A percentile compares a stretch with the other conserved stretches of the same genome.
phyloP scores from a whole-genome alignment of 2,888 invertebrate genomes.

The Stenodera caucasica region DNA sequence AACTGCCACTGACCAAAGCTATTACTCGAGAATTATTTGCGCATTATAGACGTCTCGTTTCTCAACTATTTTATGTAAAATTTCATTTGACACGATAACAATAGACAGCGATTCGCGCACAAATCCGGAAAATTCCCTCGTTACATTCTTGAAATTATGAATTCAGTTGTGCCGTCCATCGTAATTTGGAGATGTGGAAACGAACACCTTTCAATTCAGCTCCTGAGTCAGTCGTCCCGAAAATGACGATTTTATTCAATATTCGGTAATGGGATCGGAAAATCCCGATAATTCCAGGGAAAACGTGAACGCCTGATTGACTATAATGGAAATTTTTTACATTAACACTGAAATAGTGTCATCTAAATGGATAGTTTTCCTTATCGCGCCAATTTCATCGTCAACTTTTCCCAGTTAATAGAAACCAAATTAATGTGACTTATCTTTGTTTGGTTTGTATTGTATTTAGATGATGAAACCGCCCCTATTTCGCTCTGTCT shows the following conservation, averaged over 20 bases:
- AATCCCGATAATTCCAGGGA: no score
- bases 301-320: no score
- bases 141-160: no score
- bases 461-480: slow-evolving; percentile 40
- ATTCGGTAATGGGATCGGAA: slow-evolving; percentile 35
- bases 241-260: slow-evolving; percentile 35
- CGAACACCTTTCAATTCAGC: slow-evolving; percentile 29
- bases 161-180: no score
- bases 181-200: no score
- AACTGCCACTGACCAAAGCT: slow-evolving; percentile 41
- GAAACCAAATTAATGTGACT: slow-evolving; percentile 45
- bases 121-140: no score
- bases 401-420: slow-evolving; percentile 38
- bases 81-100: no score
- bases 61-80: no score
- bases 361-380: no score
- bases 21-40: slow-evolving; percentile 40
- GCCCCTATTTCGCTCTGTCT: slow-evolving; percentile 5
- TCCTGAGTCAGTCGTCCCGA: slow-evolving; percentile 25
- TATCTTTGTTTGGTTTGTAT: slow-evolving; percentile 40
- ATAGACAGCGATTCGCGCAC: no score
- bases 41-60: slow-evolving; percentile 26
- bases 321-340: no score
- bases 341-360: no score
- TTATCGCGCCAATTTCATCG: neutral